Evolutionary conservation across 2,113 vertebrate species (phyloP).

Genomic region (Apodemus sylvaticus): DNA sequence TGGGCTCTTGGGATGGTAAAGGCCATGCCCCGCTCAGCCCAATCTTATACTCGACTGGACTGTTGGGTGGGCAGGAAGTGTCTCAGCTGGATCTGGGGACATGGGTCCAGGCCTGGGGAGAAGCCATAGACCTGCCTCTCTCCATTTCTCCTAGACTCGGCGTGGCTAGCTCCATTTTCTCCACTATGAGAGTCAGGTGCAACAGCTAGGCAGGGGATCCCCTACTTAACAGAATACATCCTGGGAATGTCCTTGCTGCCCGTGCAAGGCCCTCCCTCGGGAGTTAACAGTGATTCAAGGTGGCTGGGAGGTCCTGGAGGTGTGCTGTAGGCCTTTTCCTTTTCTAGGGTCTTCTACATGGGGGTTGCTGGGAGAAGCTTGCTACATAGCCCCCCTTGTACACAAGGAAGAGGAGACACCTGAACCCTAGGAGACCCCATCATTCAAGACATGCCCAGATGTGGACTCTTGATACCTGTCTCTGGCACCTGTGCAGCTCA

Average conservation of each 20-base stretch:
- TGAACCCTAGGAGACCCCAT: not conserved
- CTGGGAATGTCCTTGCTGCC: not conserved
- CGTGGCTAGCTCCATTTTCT: not conserved
- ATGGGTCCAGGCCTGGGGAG: not conserved
- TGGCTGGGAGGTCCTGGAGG: not conserved
- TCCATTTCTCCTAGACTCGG: not conserved
- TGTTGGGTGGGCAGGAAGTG: not conserved
- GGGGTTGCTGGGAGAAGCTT: not conserved
- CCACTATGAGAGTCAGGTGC: not conserved
- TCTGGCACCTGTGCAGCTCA: not conserved
- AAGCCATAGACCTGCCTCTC: not conserved
- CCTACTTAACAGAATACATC: not conserved
- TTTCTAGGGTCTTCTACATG: not conserved
- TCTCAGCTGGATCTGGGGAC: not conserved
- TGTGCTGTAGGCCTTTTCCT: not conserved
- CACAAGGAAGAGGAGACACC: not conserved
- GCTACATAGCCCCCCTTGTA: not conserved
- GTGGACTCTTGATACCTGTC: not conserved
- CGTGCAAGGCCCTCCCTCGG: not conserved
- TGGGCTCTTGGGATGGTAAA: not conserved
- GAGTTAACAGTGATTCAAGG: not conserved
- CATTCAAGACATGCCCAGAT: not conserved
- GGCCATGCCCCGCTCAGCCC: not conserved
- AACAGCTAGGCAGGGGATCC: not conserved
- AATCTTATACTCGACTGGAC: not conserved